Percentiles rank a stretch among this genome's conserved stretches.
phyloP scores from a whole-genome alignment of 2,113 vertebrate species.

The Podarcis cretensis region DNA sequence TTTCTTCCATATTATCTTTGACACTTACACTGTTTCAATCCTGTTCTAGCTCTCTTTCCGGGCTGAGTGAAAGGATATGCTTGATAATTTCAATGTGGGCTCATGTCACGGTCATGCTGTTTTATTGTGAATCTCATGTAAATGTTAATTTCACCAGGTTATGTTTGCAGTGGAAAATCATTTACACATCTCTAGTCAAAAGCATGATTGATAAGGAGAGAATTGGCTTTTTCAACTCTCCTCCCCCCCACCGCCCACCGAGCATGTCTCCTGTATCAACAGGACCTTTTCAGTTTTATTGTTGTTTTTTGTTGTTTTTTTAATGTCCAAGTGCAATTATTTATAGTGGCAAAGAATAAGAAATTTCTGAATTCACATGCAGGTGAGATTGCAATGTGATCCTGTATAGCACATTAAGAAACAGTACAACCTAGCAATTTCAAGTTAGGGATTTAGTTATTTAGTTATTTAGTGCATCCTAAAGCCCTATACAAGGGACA shows the following conservation, averaged over 20 bases:
- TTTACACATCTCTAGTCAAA: conserved; percentile 37
- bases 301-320: conserved; percentile 1
- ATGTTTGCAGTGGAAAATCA: conserved; percentile 63
- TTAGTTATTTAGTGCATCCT: background rate
- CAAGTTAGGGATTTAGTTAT: background rate
- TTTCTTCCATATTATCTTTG: conserved; percentile 23
- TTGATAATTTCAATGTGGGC: conserved; percentile 55
- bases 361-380: background rate
- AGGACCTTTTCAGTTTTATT: background rate
- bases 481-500: no score
- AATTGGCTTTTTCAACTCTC: conserved; percentile 32
- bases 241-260: background rate
- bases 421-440: background rate
- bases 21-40: conserved; percentile 1
- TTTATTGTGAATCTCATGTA: conserved; percentile 60
- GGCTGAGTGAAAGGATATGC: conserved; percentile 29
- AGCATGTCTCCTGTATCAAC: conserved; percentile 18
- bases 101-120: conserved; percentile 25
- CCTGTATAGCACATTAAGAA: background rate
- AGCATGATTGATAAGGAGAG: conserved; percentile 4
- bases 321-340: conserved; percentile 11
- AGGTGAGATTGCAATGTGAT: background rate
- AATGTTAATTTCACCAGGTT: conserved; percentile 65
- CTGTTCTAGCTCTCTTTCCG: conserved; percentile 36
- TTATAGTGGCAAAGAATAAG: background rate